Evolutionary conservation across 2,113 vertebrate genomes (phyloP).

Genomic region (Ptychochromis oligacanthus): DNA sequence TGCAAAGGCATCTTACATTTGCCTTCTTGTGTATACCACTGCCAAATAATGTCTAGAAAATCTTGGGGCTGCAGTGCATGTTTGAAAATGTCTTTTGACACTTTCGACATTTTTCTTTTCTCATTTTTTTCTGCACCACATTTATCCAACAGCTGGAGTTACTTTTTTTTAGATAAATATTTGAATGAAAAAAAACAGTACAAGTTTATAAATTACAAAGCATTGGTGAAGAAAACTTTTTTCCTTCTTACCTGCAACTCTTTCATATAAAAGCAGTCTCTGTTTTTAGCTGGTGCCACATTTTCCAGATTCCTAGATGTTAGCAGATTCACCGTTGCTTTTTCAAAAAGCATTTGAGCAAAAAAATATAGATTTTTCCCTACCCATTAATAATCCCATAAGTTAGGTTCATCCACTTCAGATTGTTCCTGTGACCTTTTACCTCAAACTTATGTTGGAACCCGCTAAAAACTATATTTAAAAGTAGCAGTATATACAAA

Average conservation of each 20-base stretch:
- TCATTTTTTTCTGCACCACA: neutral
- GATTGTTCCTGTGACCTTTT: neutral
- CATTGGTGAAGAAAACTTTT: neutral
- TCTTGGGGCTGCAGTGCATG: neutral
- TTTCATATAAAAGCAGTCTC: too few relatives aligned
- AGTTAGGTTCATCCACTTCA: neutral
- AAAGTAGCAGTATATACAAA: neutral
- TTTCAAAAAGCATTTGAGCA: neutral
- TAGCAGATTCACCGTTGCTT: accelerated
- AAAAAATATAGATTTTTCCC: neutral
- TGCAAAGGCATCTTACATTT: neutral
- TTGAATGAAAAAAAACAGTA: neutral
- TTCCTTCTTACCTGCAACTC: neutral
- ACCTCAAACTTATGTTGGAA: neutral
- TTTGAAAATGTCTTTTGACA: neutral
- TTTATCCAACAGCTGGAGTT: neutral
- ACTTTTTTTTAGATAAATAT: accelerated
- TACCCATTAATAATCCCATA: neutral
- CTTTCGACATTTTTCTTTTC: neutral
- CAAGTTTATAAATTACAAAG: neutral
- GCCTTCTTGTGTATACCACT: neutral
- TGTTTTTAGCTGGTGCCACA: neutral
- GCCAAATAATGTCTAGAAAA: neutral
- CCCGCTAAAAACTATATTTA: neutral
- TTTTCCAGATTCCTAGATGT: neutral